Evolutionary conservation across 2,113 vertebrate species (phyloP).

Genomic region (Smithornis capensis): DNA sequence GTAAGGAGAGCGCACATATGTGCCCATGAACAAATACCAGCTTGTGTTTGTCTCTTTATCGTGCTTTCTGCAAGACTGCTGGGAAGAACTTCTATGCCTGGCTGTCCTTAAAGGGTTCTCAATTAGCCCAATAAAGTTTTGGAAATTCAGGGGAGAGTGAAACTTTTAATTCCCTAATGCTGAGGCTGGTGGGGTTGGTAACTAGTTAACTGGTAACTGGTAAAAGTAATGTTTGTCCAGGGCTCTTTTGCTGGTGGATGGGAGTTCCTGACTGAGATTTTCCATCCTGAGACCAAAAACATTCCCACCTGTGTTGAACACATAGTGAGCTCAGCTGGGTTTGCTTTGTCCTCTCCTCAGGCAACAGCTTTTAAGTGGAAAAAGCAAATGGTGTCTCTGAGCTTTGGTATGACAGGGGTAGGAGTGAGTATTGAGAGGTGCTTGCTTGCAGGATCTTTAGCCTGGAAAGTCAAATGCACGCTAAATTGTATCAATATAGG

Average conservation of each 20-base stretch:
- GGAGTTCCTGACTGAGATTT: neutral
- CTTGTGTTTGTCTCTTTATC: neutral
- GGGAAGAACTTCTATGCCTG: neutral
- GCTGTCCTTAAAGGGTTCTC: neutral
- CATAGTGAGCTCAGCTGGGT: neutral
- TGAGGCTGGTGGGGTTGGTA: neutral
- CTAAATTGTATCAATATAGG: neutral
- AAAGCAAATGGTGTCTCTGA: neutral
- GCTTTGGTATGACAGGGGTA: neutral
- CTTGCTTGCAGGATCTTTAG: neutral
- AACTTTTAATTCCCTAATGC: neutral
- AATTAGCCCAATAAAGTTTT: neutral
- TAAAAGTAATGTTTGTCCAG: neutral
- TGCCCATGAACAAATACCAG: neutral
- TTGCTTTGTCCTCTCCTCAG: neutral
- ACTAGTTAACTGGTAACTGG: no score
- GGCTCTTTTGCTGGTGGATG: neutral
- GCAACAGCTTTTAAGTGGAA: neutral
- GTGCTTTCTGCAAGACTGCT: neutral
- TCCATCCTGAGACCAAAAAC: neutral
- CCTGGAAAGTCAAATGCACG: neutral
- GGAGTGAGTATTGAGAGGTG: neutral
- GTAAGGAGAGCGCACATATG: accelerated
- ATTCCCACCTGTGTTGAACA: accelerated
- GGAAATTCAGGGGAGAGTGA: neutral